A percentile compares a stretch with the other conserved stretches of the same genome.
Conservation (phyloP, 2,888 invertebrate species). For the Dyspetes luteomarginatus region DNA sequence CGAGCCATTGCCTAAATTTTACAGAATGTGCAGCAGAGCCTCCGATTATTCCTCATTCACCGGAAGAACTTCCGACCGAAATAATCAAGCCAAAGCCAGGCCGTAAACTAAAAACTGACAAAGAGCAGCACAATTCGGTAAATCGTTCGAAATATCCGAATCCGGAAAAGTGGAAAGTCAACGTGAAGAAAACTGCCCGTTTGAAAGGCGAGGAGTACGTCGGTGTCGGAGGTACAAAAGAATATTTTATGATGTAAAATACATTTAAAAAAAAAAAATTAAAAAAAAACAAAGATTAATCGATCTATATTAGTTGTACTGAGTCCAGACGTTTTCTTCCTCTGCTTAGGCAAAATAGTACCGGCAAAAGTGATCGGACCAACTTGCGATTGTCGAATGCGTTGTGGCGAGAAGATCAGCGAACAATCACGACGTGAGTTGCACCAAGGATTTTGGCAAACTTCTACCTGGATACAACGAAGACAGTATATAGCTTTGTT, state of each 20-base stretch:
- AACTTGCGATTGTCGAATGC: conserved; percentile 75
- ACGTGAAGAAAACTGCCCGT: conserved; percentile 76
- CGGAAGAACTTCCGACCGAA: conserved; percentile 27
- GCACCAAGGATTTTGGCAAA: conserved; percentile 74
- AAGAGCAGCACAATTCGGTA: conserved; percentile 39
- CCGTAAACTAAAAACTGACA: conserved; percentile 46
- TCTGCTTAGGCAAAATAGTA: conserved; percentile 70
- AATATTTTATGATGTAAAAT: no score
- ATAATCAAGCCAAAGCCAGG: conserved; percentile 35
- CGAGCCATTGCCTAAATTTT: neutral
- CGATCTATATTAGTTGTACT: no score
- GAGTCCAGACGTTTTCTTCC: no score
- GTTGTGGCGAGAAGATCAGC: conserved; percentile 72
- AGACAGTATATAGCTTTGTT: conserved; percentile 74
- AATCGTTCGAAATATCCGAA: conserved; percentile 71
- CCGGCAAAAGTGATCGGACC: conserved; percentile 75
- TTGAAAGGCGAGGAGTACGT: conserved; percentile 73
- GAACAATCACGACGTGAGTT: conserved; percentile 71
- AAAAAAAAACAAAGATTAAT: no score
- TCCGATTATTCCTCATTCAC: neutral
- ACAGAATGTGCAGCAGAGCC: conserved; percentile 13
- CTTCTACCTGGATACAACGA: conserved; percentile 73
- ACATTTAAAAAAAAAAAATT: neutral
- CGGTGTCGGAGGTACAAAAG: conserved; percentile 76
- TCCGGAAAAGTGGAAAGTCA: conserved; percentile 76